Conservation (phyloP, 23 tunicate genomes). For the Oikopleura dioica region DNA sequence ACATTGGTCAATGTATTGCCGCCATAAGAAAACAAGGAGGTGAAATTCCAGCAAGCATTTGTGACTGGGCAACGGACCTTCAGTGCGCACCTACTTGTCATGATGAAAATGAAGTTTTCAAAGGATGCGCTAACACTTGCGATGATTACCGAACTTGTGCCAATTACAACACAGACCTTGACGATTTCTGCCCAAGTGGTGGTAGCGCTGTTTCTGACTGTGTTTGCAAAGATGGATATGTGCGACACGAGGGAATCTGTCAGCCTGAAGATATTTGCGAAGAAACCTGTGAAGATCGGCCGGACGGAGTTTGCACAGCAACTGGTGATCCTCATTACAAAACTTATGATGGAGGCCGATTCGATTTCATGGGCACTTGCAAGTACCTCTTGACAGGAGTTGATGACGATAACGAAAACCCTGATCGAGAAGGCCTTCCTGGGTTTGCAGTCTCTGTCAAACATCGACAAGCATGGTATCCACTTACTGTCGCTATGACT, state of each 20-base stretch:
- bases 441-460: slow-evolving; percentile 1
- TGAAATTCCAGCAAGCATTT: too few species aligned
- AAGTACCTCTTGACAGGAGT: slow-evolving; percentile 16
- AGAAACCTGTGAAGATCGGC: background rate
- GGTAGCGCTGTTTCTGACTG: background rate
- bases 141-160: background rate
- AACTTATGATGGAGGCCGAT: slow-evolving; percentile 14
- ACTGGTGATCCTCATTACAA: slow-evolving; percentile 24
- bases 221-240: background rate
- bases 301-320: slow-evolving; percentile 10
- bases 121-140: slow-evolving; percentile 15
- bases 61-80: slow-evolving; percentile 17
- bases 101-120: slow-evolving; percentile 13
- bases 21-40: too few species aligned
- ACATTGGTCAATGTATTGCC: too few species aligned
- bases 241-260: background rate
- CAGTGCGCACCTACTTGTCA: slow-evolving; percentile 12
- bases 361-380: slow-evolving; percentile 24
- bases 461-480: slow-evolving; percentile 14
- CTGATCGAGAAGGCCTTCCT: background rate
- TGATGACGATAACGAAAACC: background rate
- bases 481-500: slow-evolving; percentile 9
- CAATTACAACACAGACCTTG: background rate
- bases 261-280: slow-evolving; percentile 1
- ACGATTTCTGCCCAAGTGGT: background rate